Evolutionary conservation across 2,888 invertebrate genomes (phyloP), one percentile per base, ranked within the genome.

Genomic region (Stenchaetothrips biformis): DNA sequence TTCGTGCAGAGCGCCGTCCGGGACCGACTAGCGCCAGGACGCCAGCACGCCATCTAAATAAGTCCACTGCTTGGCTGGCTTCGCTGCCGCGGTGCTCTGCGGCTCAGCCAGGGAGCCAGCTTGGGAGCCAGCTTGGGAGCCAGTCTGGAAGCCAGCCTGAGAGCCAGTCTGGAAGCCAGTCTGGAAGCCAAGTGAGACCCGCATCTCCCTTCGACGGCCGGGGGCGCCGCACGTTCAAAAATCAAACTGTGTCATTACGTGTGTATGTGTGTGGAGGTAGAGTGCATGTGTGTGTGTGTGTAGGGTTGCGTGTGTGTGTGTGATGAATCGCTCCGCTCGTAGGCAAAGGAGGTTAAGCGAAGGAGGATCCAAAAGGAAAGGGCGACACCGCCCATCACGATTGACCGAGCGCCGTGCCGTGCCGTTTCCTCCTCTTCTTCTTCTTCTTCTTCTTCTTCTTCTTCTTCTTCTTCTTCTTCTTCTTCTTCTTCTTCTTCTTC

Each of bases 331-430:
- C 8, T 11, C 49, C 8, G 49, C 49, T 9, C 11, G 49, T 53
- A 37, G 37, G 53, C 9, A 53, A 53, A 53, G 53, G 53, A 18
- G 53, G 53, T 13, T 13, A 13, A 53, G 53, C 53, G 18, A 53
- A 53, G 53, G 16, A 53, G 25, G 67, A 21, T 74, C 25, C 53
- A 74, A 8, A 74, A 25, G 67, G 67, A 74, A 53, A 37, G 37
- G 37, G 53, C 53, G 67, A 74, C 67, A 74, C 67, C 67, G 67
- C 67, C 67, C 67, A 74, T 74, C 67, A 74, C 67, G 67, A 74
- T 11, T 2, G 67, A 74, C 21, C 67, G 67, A 11, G 67, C 67
- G 67, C n/a, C 59, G 53, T 13, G 53, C 53, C 53, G 18, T 53
- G 18, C 16, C 53, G 53, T 11, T 53, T 18, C 53, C 53, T 53